Evolutionary conservation across 2,113 vertebrate genomes (phyloP).

Genomic region (Odobenus rosmarus): DNA sequence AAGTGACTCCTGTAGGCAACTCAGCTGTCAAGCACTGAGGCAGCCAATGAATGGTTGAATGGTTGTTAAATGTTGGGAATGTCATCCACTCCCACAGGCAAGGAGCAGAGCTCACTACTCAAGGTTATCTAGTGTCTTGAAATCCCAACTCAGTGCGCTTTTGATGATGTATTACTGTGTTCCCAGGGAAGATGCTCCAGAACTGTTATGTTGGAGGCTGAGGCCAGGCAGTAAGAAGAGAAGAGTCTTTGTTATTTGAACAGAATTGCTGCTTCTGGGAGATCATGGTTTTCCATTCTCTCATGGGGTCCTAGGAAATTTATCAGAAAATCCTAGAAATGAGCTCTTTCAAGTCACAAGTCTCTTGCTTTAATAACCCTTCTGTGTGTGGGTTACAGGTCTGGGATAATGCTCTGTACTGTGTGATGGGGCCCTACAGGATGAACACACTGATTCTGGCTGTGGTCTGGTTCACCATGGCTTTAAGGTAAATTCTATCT

Average conservation of each 20-base stretch:
- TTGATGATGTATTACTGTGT: neutral
- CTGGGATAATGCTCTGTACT: constrained; percentile 91
- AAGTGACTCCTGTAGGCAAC: neutral
- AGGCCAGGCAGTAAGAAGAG: neutral
- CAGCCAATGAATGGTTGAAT: fast-evolving
- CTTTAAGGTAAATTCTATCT: constrained; percentile 90
- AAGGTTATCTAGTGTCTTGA: neutral
- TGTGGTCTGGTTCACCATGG: constrained; percentile 97
- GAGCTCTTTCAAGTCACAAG: neutral
- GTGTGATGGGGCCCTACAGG: constrained; percentile 91
- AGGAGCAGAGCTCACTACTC: neutral
- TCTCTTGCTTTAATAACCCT: neutral
- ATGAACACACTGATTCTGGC: constrained; percentile 95
- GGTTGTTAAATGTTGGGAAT: neutral
- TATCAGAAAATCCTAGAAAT: neutral
- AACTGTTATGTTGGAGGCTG: neutral
- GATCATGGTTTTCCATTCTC: fast-evolving
- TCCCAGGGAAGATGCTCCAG: neutral
- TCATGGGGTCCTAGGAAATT: neutral
- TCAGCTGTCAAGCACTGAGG: neutral
- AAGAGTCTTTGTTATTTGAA: neutral
- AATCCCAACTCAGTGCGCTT: neutral
- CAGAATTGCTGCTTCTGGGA: neutral
- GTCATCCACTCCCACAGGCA: fast-evolving
- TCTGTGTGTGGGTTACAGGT: constrained; percentile 86